These are phyloP conservation scores for Eristalis intricaria DNA, from an alignment of 2,888 invertebrate species.

Conservation along the genomic window DNA sequence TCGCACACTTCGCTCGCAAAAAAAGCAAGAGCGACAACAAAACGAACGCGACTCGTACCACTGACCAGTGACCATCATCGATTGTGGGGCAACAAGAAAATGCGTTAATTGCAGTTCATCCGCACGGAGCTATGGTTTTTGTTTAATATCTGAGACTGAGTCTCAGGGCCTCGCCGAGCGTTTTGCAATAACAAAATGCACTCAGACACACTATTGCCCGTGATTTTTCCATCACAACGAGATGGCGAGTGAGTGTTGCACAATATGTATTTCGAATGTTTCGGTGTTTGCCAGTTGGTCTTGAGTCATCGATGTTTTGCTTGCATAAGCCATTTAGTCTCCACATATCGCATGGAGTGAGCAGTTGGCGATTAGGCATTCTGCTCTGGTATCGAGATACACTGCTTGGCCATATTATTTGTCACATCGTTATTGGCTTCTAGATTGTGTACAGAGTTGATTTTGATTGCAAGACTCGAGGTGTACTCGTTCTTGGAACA, in stretches of 20 bases:
- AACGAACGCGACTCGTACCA: not conserved
- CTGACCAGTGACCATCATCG: constrained; percentile 11
- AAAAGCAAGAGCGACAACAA: constrained; percentile 16
- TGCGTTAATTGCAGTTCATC: constrained; percentile 55
- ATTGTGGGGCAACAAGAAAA: constrained; percentile 45
- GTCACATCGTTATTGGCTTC: not conserved
- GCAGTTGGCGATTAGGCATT: constrained; percentile 36
- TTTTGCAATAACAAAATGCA: constrained; percentile 46
- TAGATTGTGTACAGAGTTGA: not conserved
- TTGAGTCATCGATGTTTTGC: not conserved
- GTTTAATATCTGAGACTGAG: constrained; percentile 6
- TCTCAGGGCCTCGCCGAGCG: constrained; percentile 8
- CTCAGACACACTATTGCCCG: constrained; percentile 39
- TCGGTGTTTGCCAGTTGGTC: not conserved
- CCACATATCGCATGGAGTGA: not conserved
- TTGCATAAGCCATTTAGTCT: not conserved
- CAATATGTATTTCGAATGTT: not conserved
- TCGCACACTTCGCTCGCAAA: not conserved
- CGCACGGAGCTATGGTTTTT: constrained; percentile 17
- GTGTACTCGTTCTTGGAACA: not conserved
- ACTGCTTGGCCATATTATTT: constrained; percentile 8
- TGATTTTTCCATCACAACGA: constrained; percentile 37
- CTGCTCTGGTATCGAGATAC: constrained; percentile 14
- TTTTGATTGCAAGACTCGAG: too few species aligned
- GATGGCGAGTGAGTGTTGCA: constrained; percentile 41